Evolutionary conservation across 2,113 vertebrate species (phyloP).

Genomic region (Edolisoma coerulescens): DNA sequence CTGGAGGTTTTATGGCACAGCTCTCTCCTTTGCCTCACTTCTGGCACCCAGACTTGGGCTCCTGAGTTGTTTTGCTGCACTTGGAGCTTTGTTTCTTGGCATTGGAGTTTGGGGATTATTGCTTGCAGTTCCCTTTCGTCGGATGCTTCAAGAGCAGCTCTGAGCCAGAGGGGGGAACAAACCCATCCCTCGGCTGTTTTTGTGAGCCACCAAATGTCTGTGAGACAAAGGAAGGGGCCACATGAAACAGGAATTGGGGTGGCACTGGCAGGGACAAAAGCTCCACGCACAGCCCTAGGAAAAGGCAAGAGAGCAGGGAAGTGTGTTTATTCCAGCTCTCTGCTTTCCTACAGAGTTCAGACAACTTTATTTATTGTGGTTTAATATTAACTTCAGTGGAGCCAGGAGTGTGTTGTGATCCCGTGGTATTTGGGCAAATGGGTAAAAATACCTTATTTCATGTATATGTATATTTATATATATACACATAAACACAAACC

Average conservation of each 20-base stretch:
- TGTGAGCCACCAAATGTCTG: background rate
- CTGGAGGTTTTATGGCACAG: background rate
- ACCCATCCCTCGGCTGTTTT: background rate
- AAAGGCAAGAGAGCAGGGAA: background rate
- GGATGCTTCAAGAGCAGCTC: background rate
- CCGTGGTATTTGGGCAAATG: background rate
- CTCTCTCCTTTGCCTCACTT: background rate
- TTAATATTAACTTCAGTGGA: background rate
- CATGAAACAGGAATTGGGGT: background rate
- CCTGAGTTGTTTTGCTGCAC: background rate
- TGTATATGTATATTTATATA: fast-evolving
- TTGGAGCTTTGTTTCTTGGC: background rate
- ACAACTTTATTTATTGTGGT: background rate
- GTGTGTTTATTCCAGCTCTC: background rate
- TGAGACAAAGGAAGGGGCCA: background rate
- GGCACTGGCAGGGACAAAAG: background rate
- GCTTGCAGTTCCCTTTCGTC: background rate
- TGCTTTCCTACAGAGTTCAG: background rate
- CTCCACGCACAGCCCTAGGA: background rate
- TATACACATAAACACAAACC: fast-evolving
- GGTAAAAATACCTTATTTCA: background rate
- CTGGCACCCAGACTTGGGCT: background rate
- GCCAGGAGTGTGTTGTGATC: background rate
- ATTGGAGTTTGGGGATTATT: background rate
- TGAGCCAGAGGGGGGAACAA: background rate